Percentiles rank a stretch among this genome's conserved stretches.
These are phyloP conservation scores for Temnothorax ravouxi DNA, from an alignment of 2,888 invertebrate species.

Conservation along the genomic window DNA sequence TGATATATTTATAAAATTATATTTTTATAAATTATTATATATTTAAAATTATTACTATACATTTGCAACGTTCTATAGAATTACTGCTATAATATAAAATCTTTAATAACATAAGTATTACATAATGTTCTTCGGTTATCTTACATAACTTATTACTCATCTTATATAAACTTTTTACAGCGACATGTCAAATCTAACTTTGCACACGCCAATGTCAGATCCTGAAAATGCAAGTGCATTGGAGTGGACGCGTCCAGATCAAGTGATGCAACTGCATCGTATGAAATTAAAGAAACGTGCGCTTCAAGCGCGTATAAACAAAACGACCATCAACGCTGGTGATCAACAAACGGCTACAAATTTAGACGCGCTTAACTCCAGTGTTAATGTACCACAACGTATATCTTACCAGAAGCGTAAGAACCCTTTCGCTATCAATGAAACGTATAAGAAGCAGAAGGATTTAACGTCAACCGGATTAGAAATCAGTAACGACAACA, in stretches of 20 bases:
- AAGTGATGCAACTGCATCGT: constrained; percentile 92
- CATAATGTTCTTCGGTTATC: not conserved
- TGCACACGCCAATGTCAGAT: constrained; percentile 61
- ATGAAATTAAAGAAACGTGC: constrained; percentile 93
- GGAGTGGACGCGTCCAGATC: constrained; percentile 88
- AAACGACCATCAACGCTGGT: constrained; percentile 74
- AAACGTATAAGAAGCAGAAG: constrained; percentile 77
- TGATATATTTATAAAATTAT: no score
- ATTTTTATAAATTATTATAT: not conserved
- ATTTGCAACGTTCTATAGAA: not conserved
- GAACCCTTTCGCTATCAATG: constrained; percentile 92
- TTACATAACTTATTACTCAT: not conserved
- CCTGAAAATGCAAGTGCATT: constrained; percentile 64
- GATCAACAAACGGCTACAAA: constrained; percentile 72
- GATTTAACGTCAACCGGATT: constrained; percentile 62
- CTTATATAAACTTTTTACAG: constrained; percentile 10
- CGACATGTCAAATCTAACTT: constrained; percentile 41
- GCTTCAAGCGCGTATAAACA: constrained; percentile 90
- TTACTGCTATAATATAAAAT: not conserved
- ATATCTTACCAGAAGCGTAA: constrained; percentile 89
- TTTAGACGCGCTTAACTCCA: not conserved
- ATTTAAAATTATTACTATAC: not conserved
- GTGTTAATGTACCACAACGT: constrained; percentile 72
- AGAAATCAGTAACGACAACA: constrained; percentile 78
- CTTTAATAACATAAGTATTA: not conserved